Percentiles rank a stretch among this genome's conserved stretches.
phyloP scores from a whole-genome alignment of 92 coral and sea anemone species.

The Actinernus sp. region DNA sequence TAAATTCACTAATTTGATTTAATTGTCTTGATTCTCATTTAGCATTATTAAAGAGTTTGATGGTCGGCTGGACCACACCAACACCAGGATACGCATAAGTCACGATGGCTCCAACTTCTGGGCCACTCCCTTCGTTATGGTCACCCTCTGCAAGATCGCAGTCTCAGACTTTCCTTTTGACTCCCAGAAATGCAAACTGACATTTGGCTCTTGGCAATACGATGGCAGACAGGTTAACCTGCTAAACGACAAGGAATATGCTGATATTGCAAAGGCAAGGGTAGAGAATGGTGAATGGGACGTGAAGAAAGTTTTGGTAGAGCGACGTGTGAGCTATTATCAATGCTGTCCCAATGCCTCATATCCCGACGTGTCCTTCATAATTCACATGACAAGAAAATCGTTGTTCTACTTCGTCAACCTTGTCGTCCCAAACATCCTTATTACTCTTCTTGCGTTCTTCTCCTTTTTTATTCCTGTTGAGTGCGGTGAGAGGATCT shows the following conservation, averaged over 20 bases:
- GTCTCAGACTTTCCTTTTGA: slow-evolving; percentile 64
- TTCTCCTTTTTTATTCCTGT: slow-evolving; percentile 72
- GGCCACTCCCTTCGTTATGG: slow-evolving; percentile 50
- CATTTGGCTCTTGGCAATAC: slow-evolving; percentile 62
- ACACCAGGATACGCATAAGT: slow-evolving; percentile 43
- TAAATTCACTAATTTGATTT: too few species aligned
- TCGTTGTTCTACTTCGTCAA: slow-evolving; percentile 57
- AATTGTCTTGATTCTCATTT: background rate
- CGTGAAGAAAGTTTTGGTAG: slow-evolving; percentile 23
- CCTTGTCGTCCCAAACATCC: slow-evolving; percentile 54
- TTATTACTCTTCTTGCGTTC: slow-evolving; percentile 64
- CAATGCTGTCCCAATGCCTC: slow-evolving; percentile 34
- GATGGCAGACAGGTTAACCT: slow-evolving; percentile 46
- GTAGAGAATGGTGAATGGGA: slow-evolving; percentile 68
- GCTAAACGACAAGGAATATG: slow-evolving; percentile 32
- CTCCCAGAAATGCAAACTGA: slow-evolving; percentile 42
- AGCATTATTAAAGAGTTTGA: slow-evolving; percentile 58
- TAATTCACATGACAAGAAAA: slow-evolving; percentile 53
- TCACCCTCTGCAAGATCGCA: slow-evolving; percentile 61
- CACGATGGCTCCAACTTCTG: slow-evolving; percentile 23
- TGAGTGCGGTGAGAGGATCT: slow-evolving; percentile 67
- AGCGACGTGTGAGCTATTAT: slow-evolving; percentile 27
- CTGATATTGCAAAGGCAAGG: slow-evolving; percentile 33
- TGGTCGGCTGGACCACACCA: slow-evolving; percentile 53
- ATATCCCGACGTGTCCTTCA: slow-evolving; percentile 51